Evolutionary conservation across 2,888 invertebrate species (phyloP), one percentile per base, ranked within the genome.

Genomic region (Drosophila kokeensis): DNA sequence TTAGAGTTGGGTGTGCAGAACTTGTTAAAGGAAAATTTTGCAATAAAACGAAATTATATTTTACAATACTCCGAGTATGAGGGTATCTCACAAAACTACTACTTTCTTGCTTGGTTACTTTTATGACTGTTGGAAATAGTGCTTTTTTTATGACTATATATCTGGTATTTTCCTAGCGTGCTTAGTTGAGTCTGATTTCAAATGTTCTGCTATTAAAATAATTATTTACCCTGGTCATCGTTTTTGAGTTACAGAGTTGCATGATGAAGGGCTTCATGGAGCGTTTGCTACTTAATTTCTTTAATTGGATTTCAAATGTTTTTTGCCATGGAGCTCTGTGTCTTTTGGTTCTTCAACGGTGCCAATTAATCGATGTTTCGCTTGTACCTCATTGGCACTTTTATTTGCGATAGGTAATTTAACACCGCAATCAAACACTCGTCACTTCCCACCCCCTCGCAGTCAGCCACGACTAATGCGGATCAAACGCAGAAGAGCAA

Each of bases 301-400:
- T 87, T 89, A 87, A 90, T 89, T 90, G 85, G 88, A 90, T 90
- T 89, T 81, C 76, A 72, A n/a, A n/a, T n/a, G n/a, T 49, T 54
- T 65, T 79, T 67, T 54, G 66, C 57, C 32, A 42, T 8, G 36
- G 34, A 55, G 36, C 48, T 32, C 29, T 58, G 73, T 65, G 55
- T 27, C 38, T 49, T 65, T 24, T 2, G 21, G 18, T 69, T 62
- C 45, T 55, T 11, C 36, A 36, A 57, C 57, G 62, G 58, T 64
- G 59, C 42, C 54, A 29, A 45, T 65, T 58, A 38, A 50, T 54
- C 13, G 34, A 50, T 64, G 48, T 42, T 52, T 48, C 18, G 2
- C 42, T 24, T 57, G 72, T 49, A 69, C 68, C 74, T 64, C 68
- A 53, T 58, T 62, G 62, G 30, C 60, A 58, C 64, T 50, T 69